Percentiles rank a stretch among this genome's conserved stretches.
phyloP scores from a whole-genome alignment of 2,888 invertebrate genomes.

The Exocentrus adspersus region DNA sequence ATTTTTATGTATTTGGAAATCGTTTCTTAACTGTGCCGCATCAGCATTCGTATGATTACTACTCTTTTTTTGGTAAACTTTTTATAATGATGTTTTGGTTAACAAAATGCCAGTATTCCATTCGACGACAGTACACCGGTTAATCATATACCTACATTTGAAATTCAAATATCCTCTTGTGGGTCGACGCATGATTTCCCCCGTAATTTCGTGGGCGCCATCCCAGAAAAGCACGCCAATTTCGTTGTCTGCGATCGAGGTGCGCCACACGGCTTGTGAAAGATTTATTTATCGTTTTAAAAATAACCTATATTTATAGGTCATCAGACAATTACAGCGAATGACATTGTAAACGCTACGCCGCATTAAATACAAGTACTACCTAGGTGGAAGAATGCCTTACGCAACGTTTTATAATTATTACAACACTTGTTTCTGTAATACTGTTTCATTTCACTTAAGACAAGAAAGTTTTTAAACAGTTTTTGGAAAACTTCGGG shows the following conservation, averaged over 20 bases:
- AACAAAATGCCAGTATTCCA: neutral
- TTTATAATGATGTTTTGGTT: neutral
- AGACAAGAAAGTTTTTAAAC: too few species aligned
- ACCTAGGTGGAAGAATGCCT: neutral
- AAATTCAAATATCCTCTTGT: constrained; percentile 9
- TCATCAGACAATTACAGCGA: constrained; percentile 8
- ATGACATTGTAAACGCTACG: constrained; percentile 7
- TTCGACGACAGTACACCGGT: neutral
- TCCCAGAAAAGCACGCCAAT: constrained; percentile 4
- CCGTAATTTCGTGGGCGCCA: constrained; percentile 17
- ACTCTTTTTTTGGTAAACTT: too few species aligned
- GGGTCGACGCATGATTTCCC: constrained; percentile 14
- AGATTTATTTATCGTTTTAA: constrained; percentile 14
- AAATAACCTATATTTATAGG: constrained; percentile 20
- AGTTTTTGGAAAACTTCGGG: too few species aligned
- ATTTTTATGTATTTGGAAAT: too few species aligned
- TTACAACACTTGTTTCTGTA: neutral
- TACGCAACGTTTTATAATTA: constrained; percentile 11
- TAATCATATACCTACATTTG: neutral
- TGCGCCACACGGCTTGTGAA: constrained; percentile 16
- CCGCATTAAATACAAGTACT: neutral
- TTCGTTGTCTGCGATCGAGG: constrained; percentile 4
- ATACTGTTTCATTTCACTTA: too few species aligned
- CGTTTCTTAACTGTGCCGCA: too few species aligned
- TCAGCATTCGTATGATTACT: too few species aligned